Percentiles rank a stretch among this genome's conserved stretches.
Evolutionary conservation across 2,797 vertebrate species (phyloP).

Genomic region (Characodon lateralis): DNA sequence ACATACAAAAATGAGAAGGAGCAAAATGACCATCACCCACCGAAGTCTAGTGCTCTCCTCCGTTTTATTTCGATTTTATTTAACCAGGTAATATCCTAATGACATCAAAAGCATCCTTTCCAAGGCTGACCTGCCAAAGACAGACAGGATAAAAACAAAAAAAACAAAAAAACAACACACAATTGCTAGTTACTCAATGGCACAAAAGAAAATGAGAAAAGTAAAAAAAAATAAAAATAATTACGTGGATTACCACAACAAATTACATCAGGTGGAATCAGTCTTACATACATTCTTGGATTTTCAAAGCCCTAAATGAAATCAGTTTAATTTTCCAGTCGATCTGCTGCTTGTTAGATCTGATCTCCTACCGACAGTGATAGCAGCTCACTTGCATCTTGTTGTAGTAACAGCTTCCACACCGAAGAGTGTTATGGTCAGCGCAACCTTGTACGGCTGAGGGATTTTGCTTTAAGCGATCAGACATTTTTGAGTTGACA

Average conservation of each 20-base stretch:
- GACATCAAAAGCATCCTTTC: too few species aligned
- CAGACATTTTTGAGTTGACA: not conserved
- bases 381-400: not conserved
- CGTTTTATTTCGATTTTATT: not conserved
- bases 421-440: not conserved
- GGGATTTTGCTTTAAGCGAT: not conserved
- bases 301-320: not conserved
- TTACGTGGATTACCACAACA: not conserved
- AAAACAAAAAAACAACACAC: too few species aligned
- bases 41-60: not conserved
- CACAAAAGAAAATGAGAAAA: not conserved
- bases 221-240: not conserved
- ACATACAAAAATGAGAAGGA: not conserved
- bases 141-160: not conserved
- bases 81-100: not conserved
- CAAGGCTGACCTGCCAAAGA: not conserved
- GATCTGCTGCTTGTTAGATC: not conserved
- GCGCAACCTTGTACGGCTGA: not conserved
- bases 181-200: not conserved
- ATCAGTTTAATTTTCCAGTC: not conserved
- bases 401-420: not conserved
- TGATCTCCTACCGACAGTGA: not conserved
- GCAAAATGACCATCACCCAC: not conserved
- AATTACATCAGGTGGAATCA: not conserved
- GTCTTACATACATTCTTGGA: not conserved